phyloP scores from a whole-genome alignment of 2,113 vertebrate genomes.

The Onychostoma macrolepis region DNA sequence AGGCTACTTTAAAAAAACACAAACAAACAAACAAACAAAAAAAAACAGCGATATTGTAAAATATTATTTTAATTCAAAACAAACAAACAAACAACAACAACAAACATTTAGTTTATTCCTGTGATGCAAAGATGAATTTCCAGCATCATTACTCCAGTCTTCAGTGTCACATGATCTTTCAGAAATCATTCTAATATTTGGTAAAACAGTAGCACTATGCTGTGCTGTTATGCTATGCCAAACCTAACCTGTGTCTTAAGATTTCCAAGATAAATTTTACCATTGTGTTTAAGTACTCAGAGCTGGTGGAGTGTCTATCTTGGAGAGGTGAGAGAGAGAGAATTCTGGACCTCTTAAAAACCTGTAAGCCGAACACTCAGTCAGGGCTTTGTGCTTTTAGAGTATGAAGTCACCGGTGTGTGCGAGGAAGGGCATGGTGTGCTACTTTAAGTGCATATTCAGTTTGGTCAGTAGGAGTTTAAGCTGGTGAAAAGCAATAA shows the following conservation, averaged over 20 bases:
- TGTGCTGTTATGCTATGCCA: not conserved
- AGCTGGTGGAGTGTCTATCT: not conserved
- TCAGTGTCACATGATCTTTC: not conserved
- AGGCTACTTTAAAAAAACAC: no score
- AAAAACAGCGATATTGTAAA: no score
- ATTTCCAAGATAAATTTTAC: not conserved
- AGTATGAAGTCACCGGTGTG: not conserved
- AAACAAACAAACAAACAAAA: no score
- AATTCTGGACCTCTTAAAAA: not conserved
- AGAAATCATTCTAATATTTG: not conserved
- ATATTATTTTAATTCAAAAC: no score
- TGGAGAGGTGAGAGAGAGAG: not conserved
- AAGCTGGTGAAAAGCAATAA: constrained; percentile 33
- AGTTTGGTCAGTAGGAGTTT: constrained; percentile 37
- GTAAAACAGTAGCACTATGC: not conserved
- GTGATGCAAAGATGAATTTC: not conserved
- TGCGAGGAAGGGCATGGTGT: not conserved
- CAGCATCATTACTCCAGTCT: not conserved
- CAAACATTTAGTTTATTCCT: not conserved
- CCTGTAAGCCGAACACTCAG: not conserved
- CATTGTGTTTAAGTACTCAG: not conserved
- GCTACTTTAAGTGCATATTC: constrained; percentile 35
- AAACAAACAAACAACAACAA: no score
- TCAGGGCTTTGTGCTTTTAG: not conserved
- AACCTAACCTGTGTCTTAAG: not conserved